Conservation (phyloP, 2,113 vertebrate species). For the Larimichthys polyactis region DNA sequence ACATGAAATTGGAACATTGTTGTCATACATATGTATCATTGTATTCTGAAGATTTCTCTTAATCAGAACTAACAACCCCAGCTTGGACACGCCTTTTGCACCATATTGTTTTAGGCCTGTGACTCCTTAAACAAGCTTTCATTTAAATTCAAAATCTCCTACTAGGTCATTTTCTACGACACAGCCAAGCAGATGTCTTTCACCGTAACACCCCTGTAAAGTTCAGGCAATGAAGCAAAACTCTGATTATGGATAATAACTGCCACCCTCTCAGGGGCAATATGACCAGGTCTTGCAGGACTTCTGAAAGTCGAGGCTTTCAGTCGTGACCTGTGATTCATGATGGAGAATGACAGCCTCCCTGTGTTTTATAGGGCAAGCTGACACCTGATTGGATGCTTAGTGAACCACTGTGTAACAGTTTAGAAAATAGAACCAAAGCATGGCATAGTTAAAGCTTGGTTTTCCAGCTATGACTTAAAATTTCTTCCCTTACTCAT, state of each 20-base stretch:
- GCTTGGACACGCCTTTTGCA: background rate
- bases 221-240: background rate
- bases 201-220: background rate
- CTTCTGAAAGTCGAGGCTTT: background rate
- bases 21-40: too few relatives aligned
- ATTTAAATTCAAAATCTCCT: background rate
- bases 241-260: background rate
- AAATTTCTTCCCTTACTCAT: background rate
- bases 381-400: background rate
- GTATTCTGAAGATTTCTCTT: too few relatives aligned
- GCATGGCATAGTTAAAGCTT: background rate
- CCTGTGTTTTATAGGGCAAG: background rate
- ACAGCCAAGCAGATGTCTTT: slow-evolving; percentile 1
- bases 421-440: background rate
- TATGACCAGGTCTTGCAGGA: background rate
- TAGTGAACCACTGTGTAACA: background rate
- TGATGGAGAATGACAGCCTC: background rate
- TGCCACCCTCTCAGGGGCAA: background rate
- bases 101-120: background rate
- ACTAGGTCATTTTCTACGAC: background rate
- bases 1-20: too few relatives aligned
- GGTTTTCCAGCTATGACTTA: background rate
- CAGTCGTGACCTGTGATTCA: background rate
- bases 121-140: background rate
- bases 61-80: background rate